Evolutionary conservation across 2,113 vertebrate genomes (phyloP), one percentile per base, ranked within the genome.

Genomic region (Neogobius melanostomus): DNA sequence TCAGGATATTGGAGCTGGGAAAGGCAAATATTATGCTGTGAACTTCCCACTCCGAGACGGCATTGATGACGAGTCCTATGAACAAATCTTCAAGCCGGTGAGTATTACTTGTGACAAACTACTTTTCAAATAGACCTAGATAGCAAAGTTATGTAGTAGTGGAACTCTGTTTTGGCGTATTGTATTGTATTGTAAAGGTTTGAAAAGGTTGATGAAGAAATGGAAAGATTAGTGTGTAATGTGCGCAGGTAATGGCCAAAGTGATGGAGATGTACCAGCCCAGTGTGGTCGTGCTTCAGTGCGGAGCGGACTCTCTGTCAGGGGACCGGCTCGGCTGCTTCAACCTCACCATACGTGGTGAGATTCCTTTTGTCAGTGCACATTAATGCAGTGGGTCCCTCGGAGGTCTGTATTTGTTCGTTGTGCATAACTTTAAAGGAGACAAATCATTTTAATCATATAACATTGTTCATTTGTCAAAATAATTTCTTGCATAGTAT

Each of bases 231-330:
- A 17, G 15, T 14, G 14, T 48, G 1, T 57, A 6, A 61, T 68
- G 12, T 74, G 11, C 75, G 12, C 70, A 98, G 97, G 95, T 98
- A 77, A 97, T 98, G 89, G 94, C 95, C 51, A 98, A 97, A 80
- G 97, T 98, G 85, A 98, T 98, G 96, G 97, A 98, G 91, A 98
- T 97, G 61, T 98, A 97, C 91, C 97, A 98, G 91, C 97, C 97
- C 57, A 98, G 97, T 6, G 97, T 96, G 0, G 95, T 98, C 1
- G 96, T 96, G 1, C 91, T 98, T 56, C 97, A 98, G 87, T 98
- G 96, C 1, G 97, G 97, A 4, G 96, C 97, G 0, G 97, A 98
- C 73, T 98, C 97, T 5, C 90, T 98, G 4, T 98, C 96, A 0
- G 97, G 97, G 61, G 96, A 98, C 83, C 91, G 96, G 42, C 90